These are phyloP conservation scores for Laterallus jamaicensis DNA, from an alignment of 2,113 vertebrate genomes.

Conservation along the genomic window DNA sequence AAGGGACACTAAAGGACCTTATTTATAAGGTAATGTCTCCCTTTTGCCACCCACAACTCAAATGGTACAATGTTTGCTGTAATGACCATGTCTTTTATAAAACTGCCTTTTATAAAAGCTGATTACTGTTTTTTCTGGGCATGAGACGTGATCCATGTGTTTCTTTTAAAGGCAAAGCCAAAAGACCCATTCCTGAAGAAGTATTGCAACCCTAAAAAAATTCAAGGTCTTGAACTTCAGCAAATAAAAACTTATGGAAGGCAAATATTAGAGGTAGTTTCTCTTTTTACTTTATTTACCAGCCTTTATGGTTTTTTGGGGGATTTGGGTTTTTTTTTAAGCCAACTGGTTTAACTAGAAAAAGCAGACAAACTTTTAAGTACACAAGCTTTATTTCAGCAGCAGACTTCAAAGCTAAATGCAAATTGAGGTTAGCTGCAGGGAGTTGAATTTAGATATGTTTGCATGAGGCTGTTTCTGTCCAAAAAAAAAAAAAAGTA, in stretches of 20 bases:
- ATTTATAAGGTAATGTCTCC: conserved; percentile 89
- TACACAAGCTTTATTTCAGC: not conserved
- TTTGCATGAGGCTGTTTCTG: not conserved
- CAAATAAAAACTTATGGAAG: conserved; percentile 90
- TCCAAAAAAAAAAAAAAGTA: not conserved
- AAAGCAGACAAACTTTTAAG: not conserved
- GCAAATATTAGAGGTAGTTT: conserved; percentile 92
- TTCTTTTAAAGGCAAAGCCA: conserved; percentile 87
- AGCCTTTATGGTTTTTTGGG: not conserved
- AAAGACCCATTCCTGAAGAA: conserved; percentile 94
- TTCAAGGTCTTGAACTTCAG: conserved; percentile 90
- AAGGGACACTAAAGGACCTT: conserved; percentile 92
- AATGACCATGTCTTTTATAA: not conserved
- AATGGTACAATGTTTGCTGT: not conserved
- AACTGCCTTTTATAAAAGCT: not conserved
- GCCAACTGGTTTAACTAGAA: not conserved
- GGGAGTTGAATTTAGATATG: not conserved
- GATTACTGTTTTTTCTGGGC: not conserved
- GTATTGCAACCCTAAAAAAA: conserved; percentile 95
- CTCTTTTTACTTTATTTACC: not conserved
- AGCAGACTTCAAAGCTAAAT: not conserved
- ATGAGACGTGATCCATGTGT: not conserved
- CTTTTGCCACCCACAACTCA: not conserved
- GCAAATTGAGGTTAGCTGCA: not conserved
- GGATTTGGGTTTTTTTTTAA: not conserved